Evolutionary conservation across 2,797 vertebrate species (phyloP), one percentile per base, ranked within the genome.

Genomic region (Onychomys leucogaster): DNA sequence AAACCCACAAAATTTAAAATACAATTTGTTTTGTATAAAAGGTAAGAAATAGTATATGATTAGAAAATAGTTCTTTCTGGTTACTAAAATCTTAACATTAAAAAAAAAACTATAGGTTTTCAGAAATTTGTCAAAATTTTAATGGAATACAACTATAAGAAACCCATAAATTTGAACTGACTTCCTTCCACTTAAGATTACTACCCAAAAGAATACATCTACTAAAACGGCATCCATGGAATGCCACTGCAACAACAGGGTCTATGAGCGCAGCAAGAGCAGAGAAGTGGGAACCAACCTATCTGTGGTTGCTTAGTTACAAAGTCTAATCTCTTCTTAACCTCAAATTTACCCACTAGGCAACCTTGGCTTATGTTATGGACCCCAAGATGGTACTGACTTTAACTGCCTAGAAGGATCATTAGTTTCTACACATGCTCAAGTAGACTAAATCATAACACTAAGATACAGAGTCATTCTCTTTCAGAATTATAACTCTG

Each of bases 111-210:
- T 78, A 71, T 69, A 93, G 11, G 0, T 37, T 77, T 92, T 93
- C 49, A 41, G 2, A 32, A 95, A 86, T 78, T 55, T 52, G 4
- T 59, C 71, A 67, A 37, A 67, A 37, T 85, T 93, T 97, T 52
- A 94, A n/a, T 91, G 27, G 78, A 59, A 12, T 27, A 95, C 61
- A 81, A 69, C 91, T 95, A 61, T 82, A 32, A 91, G 23, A 89
- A 94, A 93, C 61, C 6, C 34, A 93, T 1, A 67, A 94, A 93
- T 81, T 32, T 89, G 29, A 85, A 14, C 21, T 95, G 46, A 61
- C 52, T 85, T n/a, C 94, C 91, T 89, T 94, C 85, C 61, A 96
- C 91, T 95, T 82, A 91, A 75, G 37, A 96, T 85, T 73, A 87
- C 81, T 93, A 94, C 91, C 34, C n/a, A 81, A 81, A 96, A 75